These are phyloP conservation scores for Aegypius monachus DNA, from an alignment of 2,113 vertebrate species.

Conservation along the genomic window DNA sequence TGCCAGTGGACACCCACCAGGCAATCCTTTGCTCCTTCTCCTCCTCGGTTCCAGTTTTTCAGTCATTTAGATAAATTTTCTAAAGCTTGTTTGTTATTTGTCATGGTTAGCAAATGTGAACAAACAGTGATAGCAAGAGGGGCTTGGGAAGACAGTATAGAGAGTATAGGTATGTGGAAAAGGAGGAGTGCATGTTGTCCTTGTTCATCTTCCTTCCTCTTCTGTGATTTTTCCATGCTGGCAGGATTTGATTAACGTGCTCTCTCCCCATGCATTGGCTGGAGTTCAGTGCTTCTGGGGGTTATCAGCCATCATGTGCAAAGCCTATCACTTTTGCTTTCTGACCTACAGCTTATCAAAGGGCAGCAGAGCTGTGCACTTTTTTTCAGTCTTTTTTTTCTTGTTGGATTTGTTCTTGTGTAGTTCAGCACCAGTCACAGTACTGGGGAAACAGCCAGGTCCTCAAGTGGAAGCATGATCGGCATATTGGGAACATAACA, in stretches of 20 bases:
- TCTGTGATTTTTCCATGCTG: background rate
- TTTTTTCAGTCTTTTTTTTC: background rate
- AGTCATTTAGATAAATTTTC: background rate
- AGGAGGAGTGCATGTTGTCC: background rate
- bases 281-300: background rate
- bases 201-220: constrained; percentile 6
- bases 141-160: background rate
- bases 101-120: background rate
- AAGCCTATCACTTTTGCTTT: background rate
- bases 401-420: background rate
- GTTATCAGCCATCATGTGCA: background rate
- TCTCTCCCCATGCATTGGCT: background rate
- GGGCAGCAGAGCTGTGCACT: background rate
- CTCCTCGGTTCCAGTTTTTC: background rate
- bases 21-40: background rate
- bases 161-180: background rate
- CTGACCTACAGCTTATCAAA: background rate
- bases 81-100: background rate
- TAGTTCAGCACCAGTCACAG: background rate
- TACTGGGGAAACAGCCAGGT: background rate
- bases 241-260: background rate
- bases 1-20: background rate
- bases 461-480: background rate
- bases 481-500: background rate
- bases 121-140: background rate